phyloP scores from a whole-genome alignment of 2,888 invertebrate species.

The Globia sparganii region DNA sequence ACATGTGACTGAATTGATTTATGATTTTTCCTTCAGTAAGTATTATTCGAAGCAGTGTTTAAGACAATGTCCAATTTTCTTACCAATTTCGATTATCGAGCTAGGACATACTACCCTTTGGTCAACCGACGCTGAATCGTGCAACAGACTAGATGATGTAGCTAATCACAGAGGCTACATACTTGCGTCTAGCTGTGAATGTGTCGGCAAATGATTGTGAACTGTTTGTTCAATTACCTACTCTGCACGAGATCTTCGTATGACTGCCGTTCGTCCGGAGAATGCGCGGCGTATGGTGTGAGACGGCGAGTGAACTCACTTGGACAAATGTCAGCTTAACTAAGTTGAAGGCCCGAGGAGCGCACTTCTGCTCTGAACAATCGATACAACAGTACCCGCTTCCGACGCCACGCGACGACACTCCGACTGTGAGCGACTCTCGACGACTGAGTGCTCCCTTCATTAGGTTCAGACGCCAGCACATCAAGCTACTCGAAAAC shows the following conservation, averaged over 20 bases:
- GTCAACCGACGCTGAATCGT: not conserved
- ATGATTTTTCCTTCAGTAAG: not conserved
- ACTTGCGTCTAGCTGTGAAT: not conserved
- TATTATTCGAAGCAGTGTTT: not conserved
- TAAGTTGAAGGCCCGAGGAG: constrained; percentile 1
- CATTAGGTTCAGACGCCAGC: not conserved
- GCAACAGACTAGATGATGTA: not conserved
- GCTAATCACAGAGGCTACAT: not conserved
- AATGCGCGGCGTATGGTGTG: not conserved
- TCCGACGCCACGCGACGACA: not conserved
- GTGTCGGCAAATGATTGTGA: not conserved
- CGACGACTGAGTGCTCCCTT: not conserved
- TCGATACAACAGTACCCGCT: not conserved
- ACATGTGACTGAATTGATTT: not conserved
- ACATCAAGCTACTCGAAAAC: no score
- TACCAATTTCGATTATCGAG: not conserved
- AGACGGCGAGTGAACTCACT: not conserved
- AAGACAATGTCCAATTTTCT: not conserved
- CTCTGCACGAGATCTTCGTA: not conserved
- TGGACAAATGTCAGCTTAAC: not conserved
- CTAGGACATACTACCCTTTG: not conserved
- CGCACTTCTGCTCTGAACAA: not conserved
- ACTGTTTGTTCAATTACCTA: not conserved
- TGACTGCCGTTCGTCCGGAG: not conserved
- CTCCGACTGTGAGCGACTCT: not conserved